A percentile compares a stretch with the other conserved stretches of the same genome.
Conservation (phyloP, 2,888 invertebrate genomes). For the Stenoptilia bipunctidactyla region DNA sequence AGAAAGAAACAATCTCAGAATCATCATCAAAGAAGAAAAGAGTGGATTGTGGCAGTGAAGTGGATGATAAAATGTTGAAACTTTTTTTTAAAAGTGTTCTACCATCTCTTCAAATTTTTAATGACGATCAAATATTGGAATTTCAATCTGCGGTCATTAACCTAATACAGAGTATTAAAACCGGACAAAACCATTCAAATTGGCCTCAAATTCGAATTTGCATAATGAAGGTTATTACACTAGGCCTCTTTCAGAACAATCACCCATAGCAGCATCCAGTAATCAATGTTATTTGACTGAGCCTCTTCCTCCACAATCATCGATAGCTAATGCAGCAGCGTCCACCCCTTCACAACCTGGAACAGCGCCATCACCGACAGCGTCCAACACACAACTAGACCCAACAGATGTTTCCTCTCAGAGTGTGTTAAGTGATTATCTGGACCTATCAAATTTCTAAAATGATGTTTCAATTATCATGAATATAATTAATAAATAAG, state of each 20-base stretch:
- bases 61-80: conserved; percentile 8
- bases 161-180: conserved; percentile 2
- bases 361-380: conserved; percentile 2
- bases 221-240: conserved; percentile 8
- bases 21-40: conserved; percentile 8
- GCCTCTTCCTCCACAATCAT: conserved; percentile 8
- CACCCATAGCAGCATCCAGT: conserved; percentile 7
- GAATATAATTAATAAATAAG: conserved; percentile 1
- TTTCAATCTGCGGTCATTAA: conserved; percentile 7
- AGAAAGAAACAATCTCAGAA: conserved; percentile 7
- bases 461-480: not conserved
- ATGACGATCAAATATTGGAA: conserved; percentile 8
- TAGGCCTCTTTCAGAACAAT: conserved; percentile 8
- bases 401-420: conserved; percentile 5
- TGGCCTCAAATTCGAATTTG: conserved; percentile 7
- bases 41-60: conserved; percentile 7
- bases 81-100: conserved; percentile 4
- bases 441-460: conserved; percentile 8
- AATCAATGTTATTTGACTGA: conserved; percentile 5
- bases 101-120: conserved; percentile 5
- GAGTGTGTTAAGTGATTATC: conserved; percentile 8
- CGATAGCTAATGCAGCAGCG: conserved; percentile 8
- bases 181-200: conserved; percentile 6
- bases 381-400: not conserved
- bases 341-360: conserved; percentile 8